Base-by-base conservation (phyloP, 1,140 invertebrate species). In the Bombus pyrosoma region DNA sequence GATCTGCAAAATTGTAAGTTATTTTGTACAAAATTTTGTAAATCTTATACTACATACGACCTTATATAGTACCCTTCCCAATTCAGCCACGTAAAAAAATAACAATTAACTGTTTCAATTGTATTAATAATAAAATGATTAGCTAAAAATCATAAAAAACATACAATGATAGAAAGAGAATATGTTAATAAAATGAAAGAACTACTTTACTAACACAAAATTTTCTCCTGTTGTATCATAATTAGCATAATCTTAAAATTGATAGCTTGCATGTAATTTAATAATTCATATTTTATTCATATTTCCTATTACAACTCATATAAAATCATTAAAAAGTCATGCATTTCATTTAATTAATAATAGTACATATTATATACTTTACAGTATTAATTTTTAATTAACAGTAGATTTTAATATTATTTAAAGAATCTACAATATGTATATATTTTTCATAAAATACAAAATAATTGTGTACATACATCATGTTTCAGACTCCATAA, bases 1-100 rank as follows among this genome's bases (percentile, higher is more conserved):
- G 12, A 76, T 83, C 41, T 83, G 3, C 37, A 3, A n/a, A 69
- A 78, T 18, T 13, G 34, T 59, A 28, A 34, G 22, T 62, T 32
- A 41, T 15, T 32, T 34, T 71, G 9, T 18, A 43, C 57, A 41
- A 34, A 84, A 53, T 71, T 71, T 43, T 69, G 10, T 25, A 68
- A 81, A 73, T 66, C 28, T 73, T 41, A 37, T 81, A 81, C 53
- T 32, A 71, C 74, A 39, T 89, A 37, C 72, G 89, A 92, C 92
- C 92, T 94, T 93, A 93, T 94, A 93, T 92, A 93, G 92, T 90
- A 92, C 90, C 92, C 86, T 91, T 93, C 93, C 94, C 93, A 94
- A 94, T 95, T 95, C 94, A 92, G 91, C 93, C 91, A 83, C 57
- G 59, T 86, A 87, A 75, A 34, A 47, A 57, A 66, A 75, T 82